Base-by-base conservation (phyloP, 2,888 invertebrate genomes). In the Spodoptera littoralis region DNA sequence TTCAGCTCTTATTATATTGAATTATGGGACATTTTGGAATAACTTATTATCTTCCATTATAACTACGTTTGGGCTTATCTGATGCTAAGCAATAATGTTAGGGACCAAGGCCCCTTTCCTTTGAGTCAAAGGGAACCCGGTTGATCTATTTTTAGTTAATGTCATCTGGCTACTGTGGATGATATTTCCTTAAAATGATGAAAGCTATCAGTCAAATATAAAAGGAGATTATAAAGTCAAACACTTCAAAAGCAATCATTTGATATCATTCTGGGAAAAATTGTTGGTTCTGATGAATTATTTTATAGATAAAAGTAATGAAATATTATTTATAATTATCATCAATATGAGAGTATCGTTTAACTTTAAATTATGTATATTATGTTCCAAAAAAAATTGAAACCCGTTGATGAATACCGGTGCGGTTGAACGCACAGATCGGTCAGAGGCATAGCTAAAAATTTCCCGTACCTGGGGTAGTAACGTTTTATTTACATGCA, bases 61-160 rank as follows among this genome's bases (percentile, higher is more conserved):
- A 36, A 52, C 43, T 44, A 18, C 13, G 56, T 24, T 4, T 52
- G 18, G 47, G 30, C 18, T 74, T 65, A 67, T 74, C 53, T 47
- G 58, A 70, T 65, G 48, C n/a, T 11, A 41, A 51, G 47, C 50
- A 36, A 55, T 64, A 64, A 46, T 47, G 65, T 30, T 6, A 70
- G 58, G 57, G 62, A 73, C 55, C 47, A 30, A 44, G 12, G 60
- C 18, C 59, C 60, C 49, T 55, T 67, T 11, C 2, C 11, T 64
- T 63, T 70, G 49, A 49, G 24, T 56, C 50, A 69, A 77, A 60
- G 70, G 52, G 46, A 65, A 2, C 44, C 13, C 36, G 36, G 36
- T 9, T 36, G 8, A 58, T 46, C n/a, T 74, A 69, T 77, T 77
- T 77, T 74, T 61, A 69, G 65, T 8, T 43, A 55, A 58, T 51